Percentiles rank a stretch among this genome's conserved stretches.
Conservation (phyloP, 2,797 vertebrate species). For the Okamejei kenojei region DNA sequence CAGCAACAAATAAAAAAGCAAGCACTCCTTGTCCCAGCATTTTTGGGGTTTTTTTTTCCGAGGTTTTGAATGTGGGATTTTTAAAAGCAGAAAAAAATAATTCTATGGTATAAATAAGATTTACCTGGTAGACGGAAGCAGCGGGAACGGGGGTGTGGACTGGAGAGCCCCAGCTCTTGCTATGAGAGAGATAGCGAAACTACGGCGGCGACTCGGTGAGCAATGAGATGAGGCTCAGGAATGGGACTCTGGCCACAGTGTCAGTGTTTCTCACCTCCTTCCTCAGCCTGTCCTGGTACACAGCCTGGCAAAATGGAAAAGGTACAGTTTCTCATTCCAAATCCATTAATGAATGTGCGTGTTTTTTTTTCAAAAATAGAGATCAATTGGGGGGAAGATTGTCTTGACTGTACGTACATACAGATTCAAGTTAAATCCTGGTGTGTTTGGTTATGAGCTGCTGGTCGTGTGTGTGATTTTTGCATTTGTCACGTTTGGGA, state of each 20-base stretch:
- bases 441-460: not conserved
- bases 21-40: not conserved
- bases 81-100: not conserved
- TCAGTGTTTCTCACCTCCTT: conserved; percentile 92
- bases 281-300: conserved; percentile 97
- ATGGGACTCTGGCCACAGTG: conserved; percentile 97
- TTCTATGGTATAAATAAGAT: not conserved
- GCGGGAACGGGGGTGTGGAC: not conserved
- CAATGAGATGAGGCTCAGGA: conserved; percentile 99
- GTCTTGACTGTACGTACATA: no score
- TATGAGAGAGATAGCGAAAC: conserved; percentile 47
- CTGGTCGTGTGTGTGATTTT: not conserved
- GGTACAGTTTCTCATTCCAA: conserved; percentile 59
- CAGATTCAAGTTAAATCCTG: not conserved
- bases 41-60: no score
- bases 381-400: no score
- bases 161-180: conserved; percentile 4
- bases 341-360: no score
- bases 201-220: conserved; percentile 71
- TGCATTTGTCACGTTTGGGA: not conserved
- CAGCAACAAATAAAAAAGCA: no score
- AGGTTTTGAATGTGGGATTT: no score
- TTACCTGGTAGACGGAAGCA: not conserved
- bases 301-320: conserved; percentile 97
- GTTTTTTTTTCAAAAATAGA: no score